These are phyloP conservation scores for Eurystomus gularis DNA, from an alignment of 2,113 vertebrate species.

Conservation along the genomic window DNA sequence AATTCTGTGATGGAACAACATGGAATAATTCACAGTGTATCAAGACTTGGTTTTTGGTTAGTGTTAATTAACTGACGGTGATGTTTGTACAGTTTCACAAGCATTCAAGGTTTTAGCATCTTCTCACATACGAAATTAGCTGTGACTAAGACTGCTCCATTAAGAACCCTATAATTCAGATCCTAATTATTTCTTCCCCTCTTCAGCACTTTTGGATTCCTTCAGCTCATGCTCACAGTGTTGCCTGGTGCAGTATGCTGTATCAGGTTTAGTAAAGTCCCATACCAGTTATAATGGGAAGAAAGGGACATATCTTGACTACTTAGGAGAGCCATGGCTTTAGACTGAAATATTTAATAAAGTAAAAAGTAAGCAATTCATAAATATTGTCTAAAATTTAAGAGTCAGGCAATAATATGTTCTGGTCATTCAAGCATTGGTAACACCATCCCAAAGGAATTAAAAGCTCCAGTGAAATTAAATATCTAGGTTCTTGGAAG, in stretches of 20 bases:
- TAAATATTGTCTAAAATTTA: not conserved
- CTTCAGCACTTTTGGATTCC: not conserved
- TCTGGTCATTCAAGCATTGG: not conserved
- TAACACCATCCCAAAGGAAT: not conserved
- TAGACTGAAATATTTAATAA: not conserved
- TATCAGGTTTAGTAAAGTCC: not conserved
- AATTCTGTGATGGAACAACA: not conserved
- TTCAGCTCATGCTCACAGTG: not conserved
- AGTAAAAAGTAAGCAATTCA: not conserved
- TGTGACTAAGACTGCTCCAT: not conserved
- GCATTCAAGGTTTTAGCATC: not conserved
- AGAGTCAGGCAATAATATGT: not conserved
- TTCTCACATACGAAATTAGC: not conserved
- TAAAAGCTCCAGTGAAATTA: slow-evolving; percentile 29
- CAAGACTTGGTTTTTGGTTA: not conserved
- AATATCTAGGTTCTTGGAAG: not conserved
- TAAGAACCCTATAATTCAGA: not conserved
- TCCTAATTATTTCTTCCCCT: not conserved
- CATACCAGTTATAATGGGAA: not conserved
- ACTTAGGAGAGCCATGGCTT: not conserved
- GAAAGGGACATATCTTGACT: not conserved
- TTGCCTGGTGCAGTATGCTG: not conserved
- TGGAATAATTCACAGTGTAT: not conserved
- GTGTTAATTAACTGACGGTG: not conserved
- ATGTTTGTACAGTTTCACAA: not conserved